Percentiles rank a stretch among this genome's conserved stretches.
phyloP scores from a whole-genome alignment of 2,888 invertebrate genomes.

The Erebia aethiops region DNA sequence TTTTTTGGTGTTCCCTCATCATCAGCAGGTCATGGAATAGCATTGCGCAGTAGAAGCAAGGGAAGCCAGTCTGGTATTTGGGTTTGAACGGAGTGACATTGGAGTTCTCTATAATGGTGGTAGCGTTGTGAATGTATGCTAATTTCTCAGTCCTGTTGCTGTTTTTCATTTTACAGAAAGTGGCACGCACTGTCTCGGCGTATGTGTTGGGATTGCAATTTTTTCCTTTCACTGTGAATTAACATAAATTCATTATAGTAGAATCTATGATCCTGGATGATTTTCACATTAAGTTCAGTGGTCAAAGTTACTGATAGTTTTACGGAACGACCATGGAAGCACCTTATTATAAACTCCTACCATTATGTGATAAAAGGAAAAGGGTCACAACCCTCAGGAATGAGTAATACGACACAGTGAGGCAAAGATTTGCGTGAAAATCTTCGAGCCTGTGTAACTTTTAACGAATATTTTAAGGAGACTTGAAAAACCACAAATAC shows the following conservation, averaged over 20 bases:
- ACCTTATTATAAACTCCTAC: too few species aligned
- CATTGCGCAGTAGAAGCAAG: conserved; percentile 64
- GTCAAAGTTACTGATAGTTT: too few species aligned
- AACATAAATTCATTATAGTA: background rate
- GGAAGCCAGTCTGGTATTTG: conserved; percentile 58
- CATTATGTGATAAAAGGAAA: too few species aligned
- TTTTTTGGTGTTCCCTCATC: conserved; percentile 45
- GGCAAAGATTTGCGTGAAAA: too few species aligned
- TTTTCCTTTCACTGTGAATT: conserved; percentile 20
- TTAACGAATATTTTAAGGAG: too few species aligned
- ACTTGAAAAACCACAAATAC: too few species aligned
- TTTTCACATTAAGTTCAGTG: too few species aligned
- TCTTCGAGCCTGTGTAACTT: too few species aligned
- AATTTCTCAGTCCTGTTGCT: conserved; percentile 54
- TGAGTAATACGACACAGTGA: too few species aligned
- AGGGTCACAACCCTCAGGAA: too few species aligned
- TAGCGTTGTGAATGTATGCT: conserved; percentile 55
- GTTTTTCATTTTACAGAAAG: conserved; percentile 25
- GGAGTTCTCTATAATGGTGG: conserved; percentile 56
- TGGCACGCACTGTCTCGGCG: conserved; percentile 1
- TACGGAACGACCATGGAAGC: too few species aligned
- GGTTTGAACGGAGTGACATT: conserved; percentile 63
- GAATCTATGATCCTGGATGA: too few species aligned
- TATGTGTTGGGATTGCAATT: background rate
- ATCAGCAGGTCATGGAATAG: conserved; percentile 53